Percentiles rank a stretch among this genome's conserved stretches.
phyloP scores from a whole-genome alignment of 2,797 vertebrate species.

The Acomys russatus region DNA sequence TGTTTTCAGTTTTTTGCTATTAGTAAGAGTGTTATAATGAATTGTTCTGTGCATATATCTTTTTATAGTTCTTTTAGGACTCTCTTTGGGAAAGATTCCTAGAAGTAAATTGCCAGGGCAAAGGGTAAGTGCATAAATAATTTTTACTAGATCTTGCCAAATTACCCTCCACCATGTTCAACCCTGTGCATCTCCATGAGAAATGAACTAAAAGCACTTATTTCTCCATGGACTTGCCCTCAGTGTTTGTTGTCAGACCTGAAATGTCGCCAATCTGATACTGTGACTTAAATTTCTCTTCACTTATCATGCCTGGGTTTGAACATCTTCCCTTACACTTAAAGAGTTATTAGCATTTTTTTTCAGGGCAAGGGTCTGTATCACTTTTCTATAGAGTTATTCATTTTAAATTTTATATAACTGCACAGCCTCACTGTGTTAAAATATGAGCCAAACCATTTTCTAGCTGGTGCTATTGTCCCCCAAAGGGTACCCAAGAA shows the following conservation, averaged over 20 bases:
- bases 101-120: constrained; percentile 53
- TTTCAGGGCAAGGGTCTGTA: neutral
- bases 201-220: neutral
- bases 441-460: neutral
- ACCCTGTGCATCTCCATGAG: neutral
- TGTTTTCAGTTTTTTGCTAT: constrained; percentile 13
- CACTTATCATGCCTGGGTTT: neutral
- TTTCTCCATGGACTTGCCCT: constrained; percentile 18
- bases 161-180: neutral
- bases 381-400: neutral
- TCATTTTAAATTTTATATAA: constrained; percentile 45
- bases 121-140: constrained; percentile 56
- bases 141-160: constrained; percentile 60
- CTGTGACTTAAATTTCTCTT: constrained; percentile 51
- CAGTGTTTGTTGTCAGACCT: constrained; percentile 18
- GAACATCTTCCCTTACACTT: constrained; percentile 29
- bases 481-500: neutral
- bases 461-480: neutral
- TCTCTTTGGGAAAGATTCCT: constrained; percentile 71
- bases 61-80: constrained; percentile 47
- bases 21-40: neutral
- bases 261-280: constrained; percentile 61
- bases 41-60: neutral
- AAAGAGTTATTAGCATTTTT: neutral
- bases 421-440: neutral